These are phyloP conservation scores for Xenopus laevis DNA, from an alignment of 2,113 vertebrate genomes.

Conservation along the genomic window DNA sequence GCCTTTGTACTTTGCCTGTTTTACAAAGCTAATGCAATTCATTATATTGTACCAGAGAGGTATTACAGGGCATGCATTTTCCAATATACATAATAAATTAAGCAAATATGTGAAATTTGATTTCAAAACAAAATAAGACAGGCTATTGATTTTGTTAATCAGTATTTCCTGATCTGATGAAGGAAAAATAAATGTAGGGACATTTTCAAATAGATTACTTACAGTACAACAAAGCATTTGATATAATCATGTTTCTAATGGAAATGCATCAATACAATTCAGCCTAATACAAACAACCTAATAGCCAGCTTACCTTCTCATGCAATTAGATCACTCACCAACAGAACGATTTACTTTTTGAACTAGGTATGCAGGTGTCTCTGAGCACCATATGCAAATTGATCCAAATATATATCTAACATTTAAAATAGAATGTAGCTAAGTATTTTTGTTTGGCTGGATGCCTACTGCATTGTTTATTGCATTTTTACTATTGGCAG, in stretches of 20 bases:
- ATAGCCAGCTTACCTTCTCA: slow-evolving; percentile 31
- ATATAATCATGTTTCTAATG: slow-evolving; percentile 39
- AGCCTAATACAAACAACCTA: slow-evolving; percentile 1
- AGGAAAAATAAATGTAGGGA: slow-evolving; percentile 37
- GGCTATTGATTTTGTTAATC: slow-evolving; percentile 42
- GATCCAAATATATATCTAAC: no score
- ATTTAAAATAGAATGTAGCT: no score
- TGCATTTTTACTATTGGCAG: no score
- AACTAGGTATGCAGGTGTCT: no score
- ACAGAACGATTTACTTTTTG: no score
- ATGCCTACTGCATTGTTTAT: no score
- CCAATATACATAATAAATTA: slow-evolving; percentile 33
- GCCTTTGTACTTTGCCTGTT: slow-evolving; percentile 30
- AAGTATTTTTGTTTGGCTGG: no score
- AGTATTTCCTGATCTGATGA: slow-evolving; percentile 35
- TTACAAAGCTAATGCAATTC: slow-evolving; percentile 41
- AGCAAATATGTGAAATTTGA: slow-evolving; percentile 31
- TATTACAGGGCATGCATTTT: slow-evolving; percentile 36
- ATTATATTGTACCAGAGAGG: slow-evolving; percentile 21
- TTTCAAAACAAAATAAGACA: slow-evolving; percentile 32
- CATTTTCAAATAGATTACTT: slow-evolving; percentile 27
- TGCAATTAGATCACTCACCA: slow-evolving; percentile 1
- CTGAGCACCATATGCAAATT: no score
- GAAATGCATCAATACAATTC: slow-evolving; percentile 19
- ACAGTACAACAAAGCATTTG: slow-evolving; percentile 26